Percentiles rank a stretch among this genome's conserved stretches.
These are phyloP conservation scores for Eriocheir sinensis DNA, from an alignment of 1,140 invertebrate species.

Conservation along the genomic window DNA sequence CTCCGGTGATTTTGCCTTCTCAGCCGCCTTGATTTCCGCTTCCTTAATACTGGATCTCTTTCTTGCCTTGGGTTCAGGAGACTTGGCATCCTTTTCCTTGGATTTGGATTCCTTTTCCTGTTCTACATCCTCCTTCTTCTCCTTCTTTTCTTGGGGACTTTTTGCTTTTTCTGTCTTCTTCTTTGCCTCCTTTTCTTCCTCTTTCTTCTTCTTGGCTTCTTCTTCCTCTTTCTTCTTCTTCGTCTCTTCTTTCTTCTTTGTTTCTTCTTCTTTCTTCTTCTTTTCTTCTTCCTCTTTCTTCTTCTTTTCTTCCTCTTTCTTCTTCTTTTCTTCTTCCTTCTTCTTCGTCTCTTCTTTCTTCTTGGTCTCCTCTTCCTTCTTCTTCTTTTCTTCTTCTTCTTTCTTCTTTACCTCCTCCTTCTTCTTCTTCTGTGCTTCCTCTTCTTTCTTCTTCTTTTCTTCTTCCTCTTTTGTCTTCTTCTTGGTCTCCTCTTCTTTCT, in stretches of 20 bases:
- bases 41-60: constrained; percentile 60
- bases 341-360: too few species aligned
- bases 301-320: not conserved
- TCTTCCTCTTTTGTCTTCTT: not conserved
- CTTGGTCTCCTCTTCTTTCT: constrained; percentile 5
- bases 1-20: constrained; percentile 18
- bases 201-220: not conserved
- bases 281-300: constrained; percentile 23
- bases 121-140: constrained; percentile 26
- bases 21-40: constrained; percentile 35
- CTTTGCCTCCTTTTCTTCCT: not conserved
- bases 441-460: not conserved
- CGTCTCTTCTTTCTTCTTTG: not conserved
- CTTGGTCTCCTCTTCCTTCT: not conserved
- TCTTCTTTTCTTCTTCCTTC: not conserved
- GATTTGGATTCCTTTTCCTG: not conserved
- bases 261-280: not conserved
- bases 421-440: not conserved
- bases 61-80: constrained; percentile 3
- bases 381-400: not conserved
- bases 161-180: constrained; percentile 23
- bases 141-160: not conserved
- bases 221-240: not conserved
- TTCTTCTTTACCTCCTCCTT: too few species aligned
- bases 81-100: constrained; percentile 38